These are phyloP conservation scores for Hymenochirus boettgeri DNA, from an alignment of 2,113 vertebrate genomes.

Conservation along the genomic window DNA sequence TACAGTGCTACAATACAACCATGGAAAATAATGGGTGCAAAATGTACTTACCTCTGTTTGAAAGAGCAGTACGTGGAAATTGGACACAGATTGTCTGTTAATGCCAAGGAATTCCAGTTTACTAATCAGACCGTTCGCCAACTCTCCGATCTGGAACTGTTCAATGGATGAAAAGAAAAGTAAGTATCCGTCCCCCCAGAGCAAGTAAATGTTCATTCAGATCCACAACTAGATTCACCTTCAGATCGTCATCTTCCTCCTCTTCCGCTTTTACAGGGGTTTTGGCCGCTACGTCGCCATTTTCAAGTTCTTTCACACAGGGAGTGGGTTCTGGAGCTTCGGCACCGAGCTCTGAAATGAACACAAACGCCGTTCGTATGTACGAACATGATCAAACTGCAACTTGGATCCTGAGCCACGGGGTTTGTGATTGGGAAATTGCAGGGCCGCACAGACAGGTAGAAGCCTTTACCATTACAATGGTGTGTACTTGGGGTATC, in stretches of 20 bases:
- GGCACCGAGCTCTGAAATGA: conserved; percentile 50
- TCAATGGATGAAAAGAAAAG: conserved; percentile 43
- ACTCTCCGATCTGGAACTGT: conserved; percentile 97
- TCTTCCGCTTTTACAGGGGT: conserved; percentile 69
- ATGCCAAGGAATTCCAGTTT: conserved; percentile 98
- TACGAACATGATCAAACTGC: too few relatives aligned
- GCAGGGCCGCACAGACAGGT: too few relatives aligned
- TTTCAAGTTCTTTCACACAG: conserved; percentile 68
- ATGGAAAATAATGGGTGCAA: neutral
- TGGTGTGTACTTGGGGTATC: too few relatives aligned
- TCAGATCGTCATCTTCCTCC: conserved; percentile 78
- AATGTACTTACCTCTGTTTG: conserved; percentile 86
- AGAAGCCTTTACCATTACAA: too few relatives aligned
- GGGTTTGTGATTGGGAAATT: too few relatives aligned
- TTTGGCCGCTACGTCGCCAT: conserved; percentile 61
- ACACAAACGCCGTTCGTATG: too few relatives aligned
- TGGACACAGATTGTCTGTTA: conserved; percentile 92
- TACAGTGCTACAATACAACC: too few relatives aligned
- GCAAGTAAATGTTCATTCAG: neutral
- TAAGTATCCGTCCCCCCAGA: neutral
- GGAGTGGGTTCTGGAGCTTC: conserved; percentile 49
- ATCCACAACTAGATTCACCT: conserved; percentile 67
- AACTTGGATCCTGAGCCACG: too few relatives aligned
- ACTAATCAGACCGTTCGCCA: conserved; percentile 94
- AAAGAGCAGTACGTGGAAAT: conserved; percentile 94